Base-by-base conservation (phyloP, 1,140 invertebrate genomes). In the Musca domestica region DNA sequence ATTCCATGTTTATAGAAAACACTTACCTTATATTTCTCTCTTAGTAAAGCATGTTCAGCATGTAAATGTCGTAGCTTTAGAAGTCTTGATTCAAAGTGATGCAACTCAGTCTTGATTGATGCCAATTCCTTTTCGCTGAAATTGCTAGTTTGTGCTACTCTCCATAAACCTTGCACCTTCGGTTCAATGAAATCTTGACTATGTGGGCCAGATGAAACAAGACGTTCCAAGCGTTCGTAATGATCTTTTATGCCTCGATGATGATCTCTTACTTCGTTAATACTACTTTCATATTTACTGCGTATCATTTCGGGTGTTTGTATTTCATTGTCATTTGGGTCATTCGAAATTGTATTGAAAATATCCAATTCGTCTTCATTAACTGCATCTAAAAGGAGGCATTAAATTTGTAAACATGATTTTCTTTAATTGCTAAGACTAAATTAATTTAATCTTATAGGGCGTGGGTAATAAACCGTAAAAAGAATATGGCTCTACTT, bases 121-220 rank as follows among this genome's bases (percentile, higher is more conserved):
- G 89, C 87, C 9, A 96, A 81, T 85, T 97, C 94, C 71, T 91
- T 87, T 5, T 87, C 81, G 48, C 89, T 89, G 80, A 97, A 96
- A 79, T 94, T 91, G 25, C 88, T 87, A 69, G 90, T 86, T 14
- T 90, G 75, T 1, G 94, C 95, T 52, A 93, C 83, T 72, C 87
- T 88, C 95, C 95, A 98, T 27, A 98, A 82, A 5, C 89, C 89
- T 81, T 94, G 90, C 2, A 96, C 94, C 84, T 94, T 93, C 0
- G 91, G 91, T 76, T 97, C 94, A 19, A 93, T 86, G 81, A 98
- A 97, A 72, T 95, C 93, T 77, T 88, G 89, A 71, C 90, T 91
- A 67, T 89, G 87, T 1, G 91, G 91, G 19, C 85, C 86, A 76
- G 73, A 87, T 12, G 89, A 86, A 17, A 92, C 86, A 51, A 92